These are phyloP conservation scores for Cheilinus undulatus DNA, from an alignment of 2,113 vertebrate genomes.

Conservation along the genomic window DNA sequence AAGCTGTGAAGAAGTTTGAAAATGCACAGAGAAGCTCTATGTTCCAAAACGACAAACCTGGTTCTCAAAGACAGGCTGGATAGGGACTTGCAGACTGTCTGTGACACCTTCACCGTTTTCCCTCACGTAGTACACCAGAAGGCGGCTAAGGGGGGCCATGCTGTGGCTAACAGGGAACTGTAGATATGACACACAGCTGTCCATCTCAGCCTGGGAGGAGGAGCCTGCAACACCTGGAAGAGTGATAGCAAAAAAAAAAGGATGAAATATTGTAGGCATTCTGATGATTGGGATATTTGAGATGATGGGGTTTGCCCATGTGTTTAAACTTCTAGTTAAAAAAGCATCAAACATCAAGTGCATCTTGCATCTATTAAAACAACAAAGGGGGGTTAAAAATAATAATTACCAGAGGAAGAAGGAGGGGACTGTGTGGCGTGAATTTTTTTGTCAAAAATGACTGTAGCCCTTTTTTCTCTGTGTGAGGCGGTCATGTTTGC, in stretches of 20 bases:
- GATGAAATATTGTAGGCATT: background rate
- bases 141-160: constrained; percentile 89
- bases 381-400: background rate
- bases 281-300: background rate
- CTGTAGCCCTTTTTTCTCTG: constrained; percentile 82
- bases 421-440: constrained; percentile 76
- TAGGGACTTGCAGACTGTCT: constrained; percentile 88
- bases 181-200: constrained; percentile 86
- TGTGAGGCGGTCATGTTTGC: constrained; percentile 79
- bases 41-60: constrained; percentile 78
- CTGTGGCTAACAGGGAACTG: constrained; percentile 81
- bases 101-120: constrained; percentile 92
- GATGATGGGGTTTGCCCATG: too few species aligned
- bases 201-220: constrained; percentile 80
- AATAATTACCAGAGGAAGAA: constrained; percentile 74
- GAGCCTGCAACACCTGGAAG: constrained; percentile 66
- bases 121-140: constrained; percentile 90
- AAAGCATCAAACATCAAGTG: background rate
- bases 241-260: constrained; percentile 3
- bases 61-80: constrained; percentile 88
- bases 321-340: background rate
- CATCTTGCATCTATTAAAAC: constrained; percentile 1
- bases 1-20: background rate
- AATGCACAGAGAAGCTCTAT: background rate
- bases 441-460: constrained; percentile 84